phyloP scores from a whole-genome alignment of 2,113 vertebrate genomes.

The Litocranius walleri region DNA sequence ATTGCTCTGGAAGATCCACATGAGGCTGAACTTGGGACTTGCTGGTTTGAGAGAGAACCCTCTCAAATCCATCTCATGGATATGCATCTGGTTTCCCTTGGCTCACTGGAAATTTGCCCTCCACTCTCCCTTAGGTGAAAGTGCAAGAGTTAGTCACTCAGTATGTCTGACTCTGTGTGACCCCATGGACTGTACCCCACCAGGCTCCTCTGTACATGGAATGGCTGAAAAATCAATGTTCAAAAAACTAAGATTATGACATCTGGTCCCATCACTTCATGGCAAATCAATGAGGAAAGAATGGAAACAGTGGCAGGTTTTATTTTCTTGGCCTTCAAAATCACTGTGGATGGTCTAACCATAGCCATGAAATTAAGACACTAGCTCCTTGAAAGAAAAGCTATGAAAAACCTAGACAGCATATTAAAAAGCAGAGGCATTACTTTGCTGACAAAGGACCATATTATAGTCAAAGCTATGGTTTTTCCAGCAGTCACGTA shows the following conservation, averaged over 20 bases:
- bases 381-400: background rate
- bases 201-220: background rate
- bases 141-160: background rate
- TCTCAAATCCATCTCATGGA: background rate
- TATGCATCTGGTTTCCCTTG: background rate
- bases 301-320: background rate
- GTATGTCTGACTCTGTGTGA: background rate
- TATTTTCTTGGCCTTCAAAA: background rate
- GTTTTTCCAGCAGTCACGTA: background rate
- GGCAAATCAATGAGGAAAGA: background rate
- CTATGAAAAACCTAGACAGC: background rate
- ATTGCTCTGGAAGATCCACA: background rate
- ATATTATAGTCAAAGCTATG: background rate
- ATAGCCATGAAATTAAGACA: background rate
- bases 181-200: background rate
- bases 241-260: background rate
- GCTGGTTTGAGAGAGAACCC: background rate
- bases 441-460: background rate
- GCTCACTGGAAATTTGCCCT: background rate
- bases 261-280: background rate
- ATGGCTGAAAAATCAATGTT: accelerated
- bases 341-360: background rate
- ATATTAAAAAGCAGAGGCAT: background rate
- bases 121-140: background rate
- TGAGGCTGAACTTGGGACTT: background rate